Base-by-base conservation (phyloP, 2,797 vertebrate species). In the Artibeus lituratus region DNA sequence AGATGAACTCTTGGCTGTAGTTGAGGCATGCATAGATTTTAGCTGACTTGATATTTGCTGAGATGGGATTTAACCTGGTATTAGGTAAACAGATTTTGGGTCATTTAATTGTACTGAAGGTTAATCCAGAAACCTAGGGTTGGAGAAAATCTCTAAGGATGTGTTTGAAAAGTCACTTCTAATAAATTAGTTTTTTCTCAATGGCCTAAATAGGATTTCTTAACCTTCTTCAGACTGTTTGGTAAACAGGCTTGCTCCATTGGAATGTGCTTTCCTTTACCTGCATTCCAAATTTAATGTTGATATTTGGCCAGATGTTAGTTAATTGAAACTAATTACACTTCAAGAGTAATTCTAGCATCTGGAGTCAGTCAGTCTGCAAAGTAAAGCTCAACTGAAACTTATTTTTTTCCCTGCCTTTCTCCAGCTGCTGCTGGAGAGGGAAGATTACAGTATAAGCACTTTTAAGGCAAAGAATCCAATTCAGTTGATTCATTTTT, bases 311-410 rank as follows among this genome's bases (percentile, higher is more conserved):
- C 95, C 97, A 98, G 97, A 98, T 97, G 98, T 97, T 96, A 94
- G 77, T 86, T 98, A 98, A 98, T 98, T 96, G 93, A 96, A 98
- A 97, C 96, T 97, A 98, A 98, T 98, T 98, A 97, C 94, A 83
- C 93, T 97, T 98, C 85, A 91, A 82, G 47, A 92, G 91, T 91
- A 93, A 95, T 96, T 81, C 44, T 87, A 90, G 95, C 96, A 96
- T 97, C 97, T 97, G 97, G 94, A 96, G 82, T 59, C 87, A 95
- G 76, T 74, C 77, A 87, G 72, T 85, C 83, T 98, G 77, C 89
- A 96, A 94, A 91, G 88, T 21, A 94, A 93, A 96, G 62, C 72
- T 87, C 86, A 94, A 91, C 53, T 83, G 80, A 96, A 96, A 93
- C 12, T 15, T 57, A 2, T 47, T 59, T 55, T 51, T 92, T 29